phyloP scores from a whole-genome alignment of 2,888 invertebrate species.

The Dicycla oo region DNA sequence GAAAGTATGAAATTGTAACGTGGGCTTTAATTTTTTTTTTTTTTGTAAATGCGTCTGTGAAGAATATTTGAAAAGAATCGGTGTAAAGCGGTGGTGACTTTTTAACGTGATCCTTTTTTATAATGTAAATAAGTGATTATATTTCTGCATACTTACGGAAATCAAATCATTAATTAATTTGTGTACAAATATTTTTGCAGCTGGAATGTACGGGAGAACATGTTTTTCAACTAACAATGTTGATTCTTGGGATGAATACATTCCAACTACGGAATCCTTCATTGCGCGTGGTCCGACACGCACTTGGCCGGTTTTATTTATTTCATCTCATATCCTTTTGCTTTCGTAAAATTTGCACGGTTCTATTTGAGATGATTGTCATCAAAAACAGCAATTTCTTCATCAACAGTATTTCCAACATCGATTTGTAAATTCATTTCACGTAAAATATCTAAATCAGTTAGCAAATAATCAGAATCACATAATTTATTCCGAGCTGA shows the following conservation, averaged over 20 bases:
- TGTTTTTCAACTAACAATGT: too few relatives aligned
- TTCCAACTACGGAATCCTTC: too few relatives aligned
- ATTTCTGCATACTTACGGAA: too few relatives aligned
- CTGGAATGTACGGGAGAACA: too few relatives aligned
- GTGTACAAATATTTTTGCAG: background rate
- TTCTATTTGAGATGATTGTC: background rate
- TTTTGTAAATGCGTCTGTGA: background rate
- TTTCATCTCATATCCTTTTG: fast-evolving
- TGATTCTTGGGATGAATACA: too few relatives aligned
- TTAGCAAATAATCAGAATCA: background rate
- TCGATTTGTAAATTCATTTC: background rate
- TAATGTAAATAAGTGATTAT: background rate
- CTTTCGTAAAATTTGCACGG: background rate
- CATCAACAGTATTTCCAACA: background rate
- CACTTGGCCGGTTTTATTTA: too few relatives aligned
- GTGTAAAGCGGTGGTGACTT: background rate
- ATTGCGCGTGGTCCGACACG: too few relatives aligned
- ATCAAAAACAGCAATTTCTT: background rate
- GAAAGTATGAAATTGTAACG: conserved; percentile 61
- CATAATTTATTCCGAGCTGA: conserved; percentile 13
- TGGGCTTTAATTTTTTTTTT: conserved; percentile 40
- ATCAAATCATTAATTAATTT: too few relatives aligned
- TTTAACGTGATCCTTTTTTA: background rate
- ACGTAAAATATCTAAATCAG: background rate
- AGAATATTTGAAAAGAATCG: conserved; percentile 10